Evolutionary conservation across 2,113 vertebrate genomes (phyloP), one percentile per base, ranked within the genome.

Genomic region (Brevimyrus niger): DNA sequence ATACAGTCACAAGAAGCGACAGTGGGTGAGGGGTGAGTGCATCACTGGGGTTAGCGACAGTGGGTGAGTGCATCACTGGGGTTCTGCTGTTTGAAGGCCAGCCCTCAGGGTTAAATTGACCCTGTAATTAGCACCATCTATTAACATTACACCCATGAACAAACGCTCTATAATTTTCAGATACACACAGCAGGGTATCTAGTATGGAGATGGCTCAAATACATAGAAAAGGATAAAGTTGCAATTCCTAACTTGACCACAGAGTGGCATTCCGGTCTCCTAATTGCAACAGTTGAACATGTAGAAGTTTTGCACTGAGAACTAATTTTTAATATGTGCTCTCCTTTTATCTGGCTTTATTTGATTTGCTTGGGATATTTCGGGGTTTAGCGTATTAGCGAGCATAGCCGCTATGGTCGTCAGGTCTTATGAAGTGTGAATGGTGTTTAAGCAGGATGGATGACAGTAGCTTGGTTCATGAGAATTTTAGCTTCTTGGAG

Each of bases 161-260:
- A 19, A 13, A 65, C 31, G 61, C 2, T 19, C 35, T 76, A 5
- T 38, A 4, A 6, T 42, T 80, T 80, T 42, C 3, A 35, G 31
- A 42, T 80, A 19, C 13, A 76, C 31, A 17, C 73, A 42, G 15
- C 17, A 35, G 47, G 5, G 15, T 11, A 27, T 86, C 48, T n/a
- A 53, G 85, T n/a, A 35, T 27, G 23, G 44, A 80, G 31, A 69
- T 19, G 1, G 35, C 73, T 80, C 0, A 19, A 19, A 17, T 80
- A 21, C 17, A 19, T 42, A 19, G 73, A 5, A 17, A 31, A 35
- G 82, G 44, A 83, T 38, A n/a, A 42, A 38, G 51, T 11, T 69
- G 89, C n/a, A 86, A 44, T 89, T 86, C 76, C 84, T 87, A 38
- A 86, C 21, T 3, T 89, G n/a, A 3, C 88, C 88, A 90, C 83